These are phyloP conservation scores for Pasiphila rectangulata DNA, from an alignment of 2,888 invertebrate species.

Conservation along the genomic window DNA sequence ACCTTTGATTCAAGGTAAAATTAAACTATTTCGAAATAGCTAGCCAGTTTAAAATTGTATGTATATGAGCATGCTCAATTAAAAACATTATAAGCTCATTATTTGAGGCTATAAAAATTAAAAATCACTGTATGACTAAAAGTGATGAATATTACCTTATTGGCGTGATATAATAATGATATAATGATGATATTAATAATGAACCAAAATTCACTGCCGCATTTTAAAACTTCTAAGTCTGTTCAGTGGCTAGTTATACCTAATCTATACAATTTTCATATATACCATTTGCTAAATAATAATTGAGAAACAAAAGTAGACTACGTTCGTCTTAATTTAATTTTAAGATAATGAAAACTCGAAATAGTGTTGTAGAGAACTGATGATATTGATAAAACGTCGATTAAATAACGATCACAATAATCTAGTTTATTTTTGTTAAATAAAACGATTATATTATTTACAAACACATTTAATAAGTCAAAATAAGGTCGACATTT, in stretches of 20 bases:
- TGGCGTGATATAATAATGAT: no score
- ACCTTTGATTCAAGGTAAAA: background rate
- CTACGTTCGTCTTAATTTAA: background rate
- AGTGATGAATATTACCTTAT: no score
- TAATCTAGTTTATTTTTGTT: background rate
- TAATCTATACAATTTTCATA: background rate
- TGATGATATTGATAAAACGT: conserved; percentile 6
- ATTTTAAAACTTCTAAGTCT: background rate
- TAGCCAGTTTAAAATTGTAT: background rate
- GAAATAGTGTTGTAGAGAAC: conserved; percentile 7
- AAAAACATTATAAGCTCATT: no score
- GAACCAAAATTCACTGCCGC: background rate
- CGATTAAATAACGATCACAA: background rate
- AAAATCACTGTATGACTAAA: no score
- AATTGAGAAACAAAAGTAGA: background rate
- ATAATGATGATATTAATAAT: no score
- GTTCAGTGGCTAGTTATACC: background rate
- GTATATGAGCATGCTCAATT: background rate
- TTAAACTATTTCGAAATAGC: background rate
- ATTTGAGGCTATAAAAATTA: no score
- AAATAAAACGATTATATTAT: background rate
- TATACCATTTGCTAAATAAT: background rate
- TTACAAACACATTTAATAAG: conserved; percentile 3
- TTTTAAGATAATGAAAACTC: background rate
- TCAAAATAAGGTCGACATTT: conserved; percentile 15